A percentile compares a stretch with the other conserved stretches of the same genome.
Evolutionary conservation across 2,113 vertebrate species (phyloP).

Genomic region (Plestiodon gilberti): DNA sequence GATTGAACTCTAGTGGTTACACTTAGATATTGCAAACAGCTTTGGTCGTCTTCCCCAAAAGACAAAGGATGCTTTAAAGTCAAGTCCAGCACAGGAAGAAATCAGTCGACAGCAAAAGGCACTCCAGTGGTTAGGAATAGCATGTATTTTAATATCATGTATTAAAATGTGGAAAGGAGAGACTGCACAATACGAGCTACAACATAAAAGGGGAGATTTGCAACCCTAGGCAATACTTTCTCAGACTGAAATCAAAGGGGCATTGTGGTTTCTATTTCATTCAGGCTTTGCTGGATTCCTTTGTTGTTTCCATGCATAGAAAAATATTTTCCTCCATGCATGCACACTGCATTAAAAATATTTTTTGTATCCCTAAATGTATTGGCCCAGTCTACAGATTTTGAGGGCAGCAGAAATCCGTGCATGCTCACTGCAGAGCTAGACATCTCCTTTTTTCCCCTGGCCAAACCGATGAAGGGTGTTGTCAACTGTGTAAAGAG

Average conservation of each 20-base stretch:
- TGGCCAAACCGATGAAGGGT: neutral
- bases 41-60: neutral
- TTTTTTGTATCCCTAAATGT: neutral
- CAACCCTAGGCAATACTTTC: neutral
- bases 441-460: neutral
- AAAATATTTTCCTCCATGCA: neutral
- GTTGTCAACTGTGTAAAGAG: neutral
- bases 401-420: neutral
- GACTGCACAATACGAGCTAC: neutral
- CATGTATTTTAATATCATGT: neutral
- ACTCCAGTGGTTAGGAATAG: neutral
- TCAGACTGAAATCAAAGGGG: neutral
- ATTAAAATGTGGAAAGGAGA: neutral
- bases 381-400: neutral
- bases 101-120: neutral
- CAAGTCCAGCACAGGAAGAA: neutral
- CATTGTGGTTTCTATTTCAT: accelerated
- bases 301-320: neutral
- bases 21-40: constrained; percentile 38
- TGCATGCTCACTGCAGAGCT: neutral
- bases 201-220: neutral
- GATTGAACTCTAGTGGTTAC: constrained; percentile 89
- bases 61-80: neutral
- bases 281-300: neutral
- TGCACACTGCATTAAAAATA: neutral